Conservation (phyloP, 2,888 invertebrate species). For the Panopea generosa region DNA sequence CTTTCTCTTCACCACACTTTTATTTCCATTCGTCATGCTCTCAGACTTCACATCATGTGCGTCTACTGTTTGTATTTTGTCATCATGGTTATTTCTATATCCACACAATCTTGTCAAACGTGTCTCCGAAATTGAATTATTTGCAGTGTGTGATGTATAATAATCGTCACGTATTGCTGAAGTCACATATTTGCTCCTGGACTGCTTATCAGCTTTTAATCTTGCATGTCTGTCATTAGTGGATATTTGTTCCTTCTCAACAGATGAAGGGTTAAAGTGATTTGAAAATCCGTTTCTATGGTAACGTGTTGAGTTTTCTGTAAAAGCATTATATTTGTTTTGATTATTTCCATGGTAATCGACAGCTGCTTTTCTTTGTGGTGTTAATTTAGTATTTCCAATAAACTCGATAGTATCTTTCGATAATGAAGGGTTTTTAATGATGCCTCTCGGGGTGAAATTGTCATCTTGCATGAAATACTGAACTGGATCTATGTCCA, state of each 20-base stretch:
- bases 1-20: background rate
- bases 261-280: conserved; percentile 33
- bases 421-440: conserved; percentile 44
- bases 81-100: no score
- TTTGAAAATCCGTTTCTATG: conserved; percentile 37
- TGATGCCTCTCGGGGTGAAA: background rate
- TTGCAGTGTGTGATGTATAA: background rate
- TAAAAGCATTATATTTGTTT: conserved; percentile 39
- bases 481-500: conserved; percentile 54
- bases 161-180: background rate
- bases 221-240: conserved; percentile 14
- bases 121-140: background rate
- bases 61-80: no score
- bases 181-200: background rate
- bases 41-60: no score
- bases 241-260: conserved; percentile 21
- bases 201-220: conserved; percentile 7
- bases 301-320: conserved; percentile 40
- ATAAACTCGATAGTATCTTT: conserved; percentile 50
- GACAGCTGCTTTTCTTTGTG: conserved; percentile 26
- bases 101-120: background rate
- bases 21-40: background rate
- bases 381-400: conserved; percentile 34
- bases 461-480: conserved; percentile 52
- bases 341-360: conserved; percentile 47